Evolutionary conservation across 1,140 invertebrate species (phyloP).

Genomic region (Panonychus citri): DNA sequence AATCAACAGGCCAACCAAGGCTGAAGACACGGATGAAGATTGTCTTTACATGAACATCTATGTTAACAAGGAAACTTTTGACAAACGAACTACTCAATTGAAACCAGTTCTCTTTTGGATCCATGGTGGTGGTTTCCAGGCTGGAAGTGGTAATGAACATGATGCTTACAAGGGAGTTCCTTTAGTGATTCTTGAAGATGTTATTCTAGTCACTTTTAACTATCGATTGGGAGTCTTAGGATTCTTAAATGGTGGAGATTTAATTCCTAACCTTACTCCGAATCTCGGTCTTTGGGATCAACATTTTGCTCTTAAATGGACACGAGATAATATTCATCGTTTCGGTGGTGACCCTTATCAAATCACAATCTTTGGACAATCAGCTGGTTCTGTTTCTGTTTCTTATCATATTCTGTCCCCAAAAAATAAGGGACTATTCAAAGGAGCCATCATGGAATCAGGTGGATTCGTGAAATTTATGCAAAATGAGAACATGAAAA

Average conservation of each 20-base stretch:
- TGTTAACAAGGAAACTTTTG: slow-evolving; percentile 26
- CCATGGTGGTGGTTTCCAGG: slow-evolving; percentile 43
- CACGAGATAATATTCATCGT: slow-evolving; percentile 12
- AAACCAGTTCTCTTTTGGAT: slow-evolving; percentile 49
- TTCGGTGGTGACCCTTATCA: slow-evolving; percentile 15
- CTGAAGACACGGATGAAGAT: slow-evolving; percentile 42
- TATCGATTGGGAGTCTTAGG: slow-evolving; percentile 41
- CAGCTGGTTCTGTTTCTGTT: slow-evolving; percentile 21
- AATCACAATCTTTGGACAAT: slow-evolving; percentile 30
- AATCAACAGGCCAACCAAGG: background rate
- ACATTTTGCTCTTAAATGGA: slow-evolving; percentile 14
- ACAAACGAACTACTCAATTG: background rate
- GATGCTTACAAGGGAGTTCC: slow-evolving; percentile 32
- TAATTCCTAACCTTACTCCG: slow-evolving; percentile 17
- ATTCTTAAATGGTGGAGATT: slow-evolving; percentile 59
- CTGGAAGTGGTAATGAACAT: slow-evolving; percentile 30
- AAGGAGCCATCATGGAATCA: slow-evolving; percentile 22
- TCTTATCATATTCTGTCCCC: slow-evolving; percentile 22
- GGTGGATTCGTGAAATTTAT: background rate
- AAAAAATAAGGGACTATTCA: slow-evolving; percentile 9
- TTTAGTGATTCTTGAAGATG: slow-evolving; percentile 35
- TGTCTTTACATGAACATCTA: slow-evolving; percentile 79
- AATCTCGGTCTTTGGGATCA: slow-evolving; percentile 17
- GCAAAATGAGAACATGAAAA: background rate
- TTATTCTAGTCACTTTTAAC: slow-evolving; percentile 43